Evolutionary conservation across 1,140 invertebrate species (phyloP), one percentile per base, ranked within the genome.

Genomic region (Babylonia areolata): DNA sequence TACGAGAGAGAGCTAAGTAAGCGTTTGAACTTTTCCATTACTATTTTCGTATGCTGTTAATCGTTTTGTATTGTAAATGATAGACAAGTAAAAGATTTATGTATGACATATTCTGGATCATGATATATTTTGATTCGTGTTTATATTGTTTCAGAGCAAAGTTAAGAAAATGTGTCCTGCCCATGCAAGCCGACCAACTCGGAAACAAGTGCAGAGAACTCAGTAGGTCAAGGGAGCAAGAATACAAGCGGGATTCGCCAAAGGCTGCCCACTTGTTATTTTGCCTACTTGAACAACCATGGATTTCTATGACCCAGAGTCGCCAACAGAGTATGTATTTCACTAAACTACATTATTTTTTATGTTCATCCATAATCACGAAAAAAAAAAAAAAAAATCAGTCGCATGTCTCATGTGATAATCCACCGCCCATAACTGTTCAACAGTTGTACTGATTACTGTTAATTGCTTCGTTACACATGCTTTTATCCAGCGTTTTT

Each of bases 241-340:
- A 75, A 3, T 31, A 77, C 6, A 33, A 73, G 71, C 71, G 71
- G 15, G 33, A 15, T 33, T 28, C 71, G 35, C n/a, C 28, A 73
- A 31, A 73, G 17, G 33, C 71, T 31, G 37, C 23, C 35, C 17
- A 12, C 58, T 64, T 64, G 58, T 6, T 64, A 5, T 28, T 28
- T 40, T 9, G 17, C 75, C 75, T 40, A 17, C 12, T 77, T 69
- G 40, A 33, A 28, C 40, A 23, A 84, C 3, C 17, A 84, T 84
- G 82, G 82, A 84, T 69, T 69, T 84, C 33, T 84, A 84, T 46
- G 82, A 84, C 40, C 82, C 82, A 11, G 82, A 84, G 37, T 84
- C 82, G 33, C 82, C 82, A 46, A 84, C 82, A 37, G 82, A 84
- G 82, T 84, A 84, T 73, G 82, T 84, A 23, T 23, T 69, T 35